Conservation (phyloP, 1,140 invertebrate species). For the Drosophila kohkoa region DNA sequence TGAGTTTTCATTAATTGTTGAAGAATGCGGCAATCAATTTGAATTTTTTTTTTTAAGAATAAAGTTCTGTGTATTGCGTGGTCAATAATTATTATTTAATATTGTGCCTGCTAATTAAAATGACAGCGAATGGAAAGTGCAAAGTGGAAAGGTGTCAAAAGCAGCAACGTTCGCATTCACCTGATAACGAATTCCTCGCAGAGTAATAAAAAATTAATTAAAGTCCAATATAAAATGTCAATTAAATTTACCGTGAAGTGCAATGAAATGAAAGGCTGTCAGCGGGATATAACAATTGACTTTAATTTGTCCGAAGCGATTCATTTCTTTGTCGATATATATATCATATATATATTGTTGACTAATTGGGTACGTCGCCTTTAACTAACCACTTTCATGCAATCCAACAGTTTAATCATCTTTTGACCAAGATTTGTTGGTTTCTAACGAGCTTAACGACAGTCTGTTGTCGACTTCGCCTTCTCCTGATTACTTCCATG, state of each 20-base stretch:
- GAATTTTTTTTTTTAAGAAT: no score
- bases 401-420: conserved; percentile 29
- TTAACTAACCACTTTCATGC: conserved; percentile 6
- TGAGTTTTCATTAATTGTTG: no score
- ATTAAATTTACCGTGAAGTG: conserved; percentile 34
- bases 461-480: neutral
- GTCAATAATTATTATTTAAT: conserved; percentile 36
- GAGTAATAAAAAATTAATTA: conserved; percentile 50
- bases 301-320: conserved; percentile 16
- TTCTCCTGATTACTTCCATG: neutral
- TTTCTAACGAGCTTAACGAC: conserved; percentile 10
- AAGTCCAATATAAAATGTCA: conserved; percentile 20
- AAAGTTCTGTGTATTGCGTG: no score
- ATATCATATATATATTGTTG: conserved; percentile 5
- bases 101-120: conserved; percentile 30
- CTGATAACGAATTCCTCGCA: neutral
- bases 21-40: no score
- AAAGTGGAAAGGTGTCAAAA: conserved; percentile 33
- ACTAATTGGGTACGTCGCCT: conserved; percentile 47
- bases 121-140: neutral
- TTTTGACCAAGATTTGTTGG: conserved; percentile 11
- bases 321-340: neutral
- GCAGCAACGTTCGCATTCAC: conserved; percentile 6
- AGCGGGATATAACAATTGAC: conserved; percentile 23
- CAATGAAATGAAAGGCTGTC: conserved; percentile 6